A percentile compares a stretch with the other conserved stretches of the same genome.
Conservation (phyloP, 2,113 vertebrate genomes). For the Hippocampus abdominalis region DNA sequence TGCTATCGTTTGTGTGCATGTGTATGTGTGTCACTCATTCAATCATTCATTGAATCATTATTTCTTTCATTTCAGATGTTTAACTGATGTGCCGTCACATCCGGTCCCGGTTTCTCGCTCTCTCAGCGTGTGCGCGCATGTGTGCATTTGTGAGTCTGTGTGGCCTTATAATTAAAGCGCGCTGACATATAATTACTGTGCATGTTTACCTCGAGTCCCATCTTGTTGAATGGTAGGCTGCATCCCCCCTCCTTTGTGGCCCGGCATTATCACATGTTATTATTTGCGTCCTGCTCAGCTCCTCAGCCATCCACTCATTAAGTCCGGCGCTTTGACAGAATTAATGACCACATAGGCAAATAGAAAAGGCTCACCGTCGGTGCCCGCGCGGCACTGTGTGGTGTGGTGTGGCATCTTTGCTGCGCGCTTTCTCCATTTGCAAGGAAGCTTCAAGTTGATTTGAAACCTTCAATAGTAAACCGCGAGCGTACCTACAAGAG, state of each 20-base stretch:
- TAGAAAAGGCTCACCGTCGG: conserved; percentile 25
- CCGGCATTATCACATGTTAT: conserved; percentile 66
- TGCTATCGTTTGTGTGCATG: background rate
- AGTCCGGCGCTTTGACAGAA: conserved; percentile 57
- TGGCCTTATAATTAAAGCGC: conserved; percentile 62
- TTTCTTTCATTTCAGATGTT: conserved; percentile 57
- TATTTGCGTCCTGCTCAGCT: conserved; percentile 67
- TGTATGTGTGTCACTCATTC: background rate
- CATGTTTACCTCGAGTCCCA: conserved; percentile 68
- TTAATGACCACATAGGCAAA: conserved; percentile 63
- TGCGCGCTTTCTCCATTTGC: conserved; percentile 28
- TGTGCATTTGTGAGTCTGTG: conserved; percentile 7
- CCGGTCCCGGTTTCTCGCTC: conserved; percentile 39
- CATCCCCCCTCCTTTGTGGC: conserved; percentile 57
- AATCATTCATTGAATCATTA: conserved; percentile 25
- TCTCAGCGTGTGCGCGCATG: conserved; percentile 1
- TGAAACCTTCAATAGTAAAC: conserved; percentile 13
- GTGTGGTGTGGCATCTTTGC: background rate
- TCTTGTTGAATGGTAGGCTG: conserved; percentile 51
- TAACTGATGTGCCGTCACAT: conserved; percentile 42
- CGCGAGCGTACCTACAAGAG: conserved; percentile 27
- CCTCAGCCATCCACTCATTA: conserved; percentile 67
- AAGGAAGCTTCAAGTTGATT: conserved; percentile 51
- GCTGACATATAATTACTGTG: conserved; percentile 67
- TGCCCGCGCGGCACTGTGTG: conserved; percentile 17